Base-by-base conservation (phyloP, 1,140 invertebrate genomes). In the Idris sp. region DNA sequence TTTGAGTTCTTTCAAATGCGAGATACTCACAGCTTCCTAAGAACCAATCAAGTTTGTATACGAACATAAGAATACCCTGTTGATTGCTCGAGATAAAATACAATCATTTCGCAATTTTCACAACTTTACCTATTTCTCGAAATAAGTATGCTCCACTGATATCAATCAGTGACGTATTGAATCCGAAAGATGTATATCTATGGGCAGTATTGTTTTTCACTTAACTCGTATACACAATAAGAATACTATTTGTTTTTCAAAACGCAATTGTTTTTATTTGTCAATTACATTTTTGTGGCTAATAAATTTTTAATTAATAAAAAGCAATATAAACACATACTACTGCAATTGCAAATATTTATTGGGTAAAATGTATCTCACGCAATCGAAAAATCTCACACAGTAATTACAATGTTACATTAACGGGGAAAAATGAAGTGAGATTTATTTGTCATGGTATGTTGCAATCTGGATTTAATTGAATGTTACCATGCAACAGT, bases 1-100 rank as follows among this genome's bases (percentile, higher is more conserved):
- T n/a, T n/a, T n/a, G n/a, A n/a, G n/a, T n/a, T n/a, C n/a, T n/a
- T n/a, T n/a, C n/a, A n/a, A n/a, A n/a, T n/a, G n/a, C n/a, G n/a
- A n/a, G n/a, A n/a, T n/a, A n/a, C n/a, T n/a, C n/a, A n/a, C n/a
- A n/a, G n/a, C 11, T 25, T 40, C 4, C 8, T 33, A 53, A 53
- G 44, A 46, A 68, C 53, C 51, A 68, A 58, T 68, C 64, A 58
- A 36, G 30, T 49, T 44, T 25, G 51, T 58, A 58, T 56, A 58
- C 41, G 49, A 56, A 18, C 26, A 6, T 38, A 9, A 68, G 51
- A 68, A 68, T 58, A 49, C 22, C 11, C 9, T 35, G 26, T 25
- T 68, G 64, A 68, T 68, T 68, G 64, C 53, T 41, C 6, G 8
- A 58, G 64, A 58, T 49, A 35, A 58, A 65, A 46, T 38, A 16